Evolutionary conservation across 2,888 invertebrate genomes (phyloP).

Genomic region (Portevinia maculata): DNA sequence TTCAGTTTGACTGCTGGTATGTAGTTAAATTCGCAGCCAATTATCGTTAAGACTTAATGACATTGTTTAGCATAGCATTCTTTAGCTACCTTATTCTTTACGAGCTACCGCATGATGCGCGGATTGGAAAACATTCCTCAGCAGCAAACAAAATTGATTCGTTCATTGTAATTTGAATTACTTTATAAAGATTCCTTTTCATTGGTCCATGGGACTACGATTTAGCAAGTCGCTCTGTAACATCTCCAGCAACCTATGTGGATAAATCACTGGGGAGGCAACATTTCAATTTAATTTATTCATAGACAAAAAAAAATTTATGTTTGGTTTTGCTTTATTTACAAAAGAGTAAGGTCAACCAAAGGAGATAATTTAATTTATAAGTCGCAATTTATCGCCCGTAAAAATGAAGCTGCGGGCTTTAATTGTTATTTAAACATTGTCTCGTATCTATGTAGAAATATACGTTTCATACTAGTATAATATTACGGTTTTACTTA

Average conservation of each 20-base stretch:
- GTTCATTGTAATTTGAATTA: conserved; percentile 34
- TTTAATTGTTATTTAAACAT: conserved; percentile 52
- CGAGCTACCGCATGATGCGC: conserved; percentile 29
- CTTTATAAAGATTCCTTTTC: conserved; percentile 23
- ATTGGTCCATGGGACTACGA: conserved; percentile 11
- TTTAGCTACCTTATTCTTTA: conserved; percentile 33
- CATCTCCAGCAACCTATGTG: conserved; percentile 15
- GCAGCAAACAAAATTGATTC: conserved; percentile 36
- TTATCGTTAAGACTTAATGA: conserved; percentile 63
- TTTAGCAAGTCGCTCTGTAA: conserved; percentile 17
- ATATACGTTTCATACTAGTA: conserved; percentile 4
- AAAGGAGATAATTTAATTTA: conserved; percentile 64
- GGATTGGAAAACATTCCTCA: conserved; percentile 50
- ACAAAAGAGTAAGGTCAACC: conserved; percentile 47
- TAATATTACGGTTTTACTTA: conserved; percentile 12
- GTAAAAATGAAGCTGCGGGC: conserved; percentile 54
- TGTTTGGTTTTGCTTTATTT: not conserved
- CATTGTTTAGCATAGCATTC: conserved; percentile 50
- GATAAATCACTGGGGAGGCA: conserved; percentile 51
- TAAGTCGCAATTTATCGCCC: conserved; percentile 61
- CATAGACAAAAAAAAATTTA: conserved; percentile 26
- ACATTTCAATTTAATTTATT: conserved; percentile 65
- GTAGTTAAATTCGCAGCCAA: conserved; percentile 59
- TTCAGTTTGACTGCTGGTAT: conserved; percentile 53
- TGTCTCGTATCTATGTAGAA: not conserved